These are phyloP conservation scores for Coilia nasus DNA, from an alignment of 2,797 vertebrate genomes.

Conservation along the genomic window DNA sequence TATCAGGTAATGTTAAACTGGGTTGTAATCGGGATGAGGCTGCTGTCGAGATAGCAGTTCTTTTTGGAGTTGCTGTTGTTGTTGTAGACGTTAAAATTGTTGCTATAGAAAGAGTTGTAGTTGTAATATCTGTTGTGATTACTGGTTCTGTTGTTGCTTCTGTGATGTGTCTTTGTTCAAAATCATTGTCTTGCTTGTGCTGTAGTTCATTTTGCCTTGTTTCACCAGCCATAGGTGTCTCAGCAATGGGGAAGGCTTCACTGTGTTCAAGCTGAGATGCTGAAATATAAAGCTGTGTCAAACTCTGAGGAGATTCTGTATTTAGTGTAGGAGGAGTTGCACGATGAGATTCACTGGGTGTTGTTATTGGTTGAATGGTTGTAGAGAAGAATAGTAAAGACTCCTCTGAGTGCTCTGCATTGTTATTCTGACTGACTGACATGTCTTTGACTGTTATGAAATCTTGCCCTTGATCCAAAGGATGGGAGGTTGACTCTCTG, in stretches of 20 bases:
- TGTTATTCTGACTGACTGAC: slow-evolving; percentile 23
- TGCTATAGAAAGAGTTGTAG: not conserved
- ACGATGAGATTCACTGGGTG: slow-evolving; percentile 35
- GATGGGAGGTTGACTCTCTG: not conserved
- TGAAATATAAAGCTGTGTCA: slow-evolving; percentile 51
- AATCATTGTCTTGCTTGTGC: slow-evolving; percentile 32
- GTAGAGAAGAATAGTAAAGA: not conserved
- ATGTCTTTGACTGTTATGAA: not conserved
- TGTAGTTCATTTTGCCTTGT: slow-evolving; percentile 48
- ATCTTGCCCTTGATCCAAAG: not conserved
- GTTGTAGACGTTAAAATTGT: slow-evolving; percentile 31
- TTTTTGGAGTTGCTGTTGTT: slow-evolving; percentile 28
- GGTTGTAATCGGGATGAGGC: slow-evolving; percentile 49
- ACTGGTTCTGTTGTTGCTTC: slow-evolving; percentile 45
- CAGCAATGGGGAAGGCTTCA: slow-evolving; percentile 50
- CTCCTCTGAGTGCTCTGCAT: not conserved
- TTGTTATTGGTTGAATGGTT: not conserved
- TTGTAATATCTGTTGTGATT: slow-evolving; percentile 48
- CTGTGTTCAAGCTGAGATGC: slow-evolving; percentile 51
- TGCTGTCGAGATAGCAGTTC: slow-evolving; percentile 29
- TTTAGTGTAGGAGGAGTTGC: slow-evolving; percentile 41
- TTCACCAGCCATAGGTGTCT: slow-evolving; percentile 59
- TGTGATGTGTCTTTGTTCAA: slow-evolving; percentile 27
- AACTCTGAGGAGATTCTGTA: not conserved
- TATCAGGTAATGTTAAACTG: slow-evolving; percentile 46